Evolutionary conservation across 2,113 vertebrate species (phyloP).

Genomic region (Siniperca chuatsi): DNA sequence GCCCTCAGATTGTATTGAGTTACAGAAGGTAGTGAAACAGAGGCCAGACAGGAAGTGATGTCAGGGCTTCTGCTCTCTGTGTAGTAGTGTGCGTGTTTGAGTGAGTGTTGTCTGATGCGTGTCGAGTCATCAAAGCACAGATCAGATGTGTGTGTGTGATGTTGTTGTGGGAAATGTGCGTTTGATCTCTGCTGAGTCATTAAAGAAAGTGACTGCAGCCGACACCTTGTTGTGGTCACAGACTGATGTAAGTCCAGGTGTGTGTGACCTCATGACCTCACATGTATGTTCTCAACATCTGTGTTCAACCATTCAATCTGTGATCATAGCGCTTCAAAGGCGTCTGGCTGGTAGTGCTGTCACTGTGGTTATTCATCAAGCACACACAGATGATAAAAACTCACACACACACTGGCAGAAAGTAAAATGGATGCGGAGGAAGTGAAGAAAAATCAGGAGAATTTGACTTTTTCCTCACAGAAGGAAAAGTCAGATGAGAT

Average conservation of each 20-base stretch:
- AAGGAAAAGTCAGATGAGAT: not conserved
- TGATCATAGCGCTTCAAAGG: conserved; percentile 30
- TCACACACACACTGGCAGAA: not conserved
- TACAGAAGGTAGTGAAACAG: not conserved
- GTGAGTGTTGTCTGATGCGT: not conserved
- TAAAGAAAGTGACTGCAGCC: conserved; percentile 46
- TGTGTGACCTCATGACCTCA: conserved; percentile 22
- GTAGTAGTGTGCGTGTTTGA: not conserved
- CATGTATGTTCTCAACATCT: conserved; percentile 6
- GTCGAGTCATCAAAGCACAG: conserved; percentile 47
- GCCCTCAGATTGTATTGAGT: not conserved
- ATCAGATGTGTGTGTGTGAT: conserved; percentile 38
- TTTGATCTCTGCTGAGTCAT: conserved; percentile 59
- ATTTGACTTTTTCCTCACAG: too few relatives aligned
- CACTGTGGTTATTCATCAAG: conserved; percentile 24
- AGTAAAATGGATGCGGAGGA: not conserved
- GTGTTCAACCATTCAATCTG: not conserved
- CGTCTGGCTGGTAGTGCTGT: not conserved
- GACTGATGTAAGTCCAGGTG: conserved; percentile 55
- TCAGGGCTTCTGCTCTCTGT: not conserved
- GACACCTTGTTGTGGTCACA: conserved; percentile 40
- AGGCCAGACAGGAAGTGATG: conserved; percentile 45
- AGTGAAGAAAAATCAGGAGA: not conserved
- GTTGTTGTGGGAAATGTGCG: not conserved
- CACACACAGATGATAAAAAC: not conserved